A percentile compares a stretch with the other conserved stretches of the same genome.
Evolutionary conservation across 2,797 vertebrate genomes (phyloP).

Genomic region (Miichthys miiuy): DNA sequence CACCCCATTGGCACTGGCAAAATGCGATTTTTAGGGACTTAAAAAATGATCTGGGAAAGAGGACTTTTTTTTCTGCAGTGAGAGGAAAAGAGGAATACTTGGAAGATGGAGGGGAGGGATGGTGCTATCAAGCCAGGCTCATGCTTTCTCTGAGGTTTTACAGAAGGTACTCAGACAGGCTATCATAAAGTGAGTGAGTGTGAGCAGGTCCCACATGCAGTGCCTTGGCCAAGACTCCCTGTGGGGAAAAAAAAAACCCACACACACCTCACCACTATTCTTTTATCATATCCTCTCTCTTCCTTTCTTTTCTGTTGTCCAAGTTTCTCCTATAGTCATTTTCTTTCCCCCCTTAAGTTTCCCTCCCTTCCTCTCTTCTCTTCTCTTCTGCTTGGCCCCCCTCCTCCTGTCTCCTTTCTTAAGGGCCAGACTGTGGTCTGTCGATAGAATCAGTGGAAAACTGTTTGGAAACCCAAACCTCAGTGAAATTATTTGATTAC

Average conservation of each 20-base stretch:
- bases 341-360: constrained; percentile 3
- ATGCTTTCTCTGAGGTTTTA: constrained; percentile 51
- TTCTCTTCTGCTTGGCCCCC: neutral
- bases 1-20: constrained; percentile 24
- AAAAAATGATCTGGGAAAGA: constrained; percentile 1
- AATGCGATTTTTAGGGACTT: constrained; percentile 31
- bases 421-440: constrained; percentile 76
- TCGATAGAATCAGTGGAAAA: constrained; percentile 80
- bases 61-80: constrained; percentile 5
- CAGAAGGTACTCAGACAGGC: constrained; percentile 42
- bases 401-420: constrained; percentile 40
- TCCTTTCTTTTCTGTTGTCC: constrained; percentile 19
- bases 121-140: constrained; percentile 34
- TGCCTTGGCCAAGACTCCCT: constrained; percentile 23
- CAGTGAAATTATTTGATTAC: constrained; percentile 81
- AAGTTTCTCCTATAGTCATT: constrained; percentile 28
- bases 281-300: constrained; percentile 33
- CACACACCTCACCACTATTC: constrained; percentile 4
- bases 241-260: constrained; percentile 16
- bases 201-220: constrained; percentile 31
- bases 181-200: constrained; percentile 54
- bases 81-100: constrained; percentile 25
- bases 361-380: constrained; percentile 3
- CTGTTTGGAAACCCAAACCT: constrained; percentile 80
- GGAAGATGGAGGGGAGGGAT: constrained; percentile 13